phyloP scores from a whole-genome alignment of 2,797 vertebrate genomes.

The Mionectes olivaceus region DNA sequence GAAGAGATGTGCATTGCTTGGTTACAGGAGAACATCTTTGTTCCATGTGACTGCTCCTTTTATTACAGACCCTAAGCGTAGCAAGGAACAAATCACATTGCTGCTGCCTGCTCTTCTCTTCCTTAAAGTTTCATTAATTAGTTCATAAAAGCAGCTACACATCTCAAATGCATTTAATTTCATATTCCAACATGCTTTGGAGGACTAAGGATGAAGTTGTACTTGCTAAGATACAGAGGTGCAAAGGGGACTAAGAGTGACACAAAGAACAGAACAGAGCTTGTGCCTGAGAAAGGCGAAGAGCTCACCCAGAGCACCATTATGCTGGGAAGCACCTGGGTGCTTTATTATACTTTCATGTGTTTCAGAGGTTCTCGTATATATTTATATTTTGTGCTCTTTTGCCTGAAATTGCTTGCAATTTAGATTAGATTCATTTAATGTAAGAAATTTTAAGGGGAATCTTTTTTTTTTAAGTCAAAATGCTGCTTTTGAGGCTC shows the following conservation, averaged over 20 bases:
- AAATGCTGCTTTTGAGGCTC: background rate
- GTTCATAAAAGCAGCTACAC: background rate
- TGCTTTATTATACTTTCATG: background rate
- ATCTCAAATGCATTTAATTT: background rate
- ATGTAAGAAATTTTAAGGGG: background rate
- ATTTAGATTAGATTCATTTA: background rate
- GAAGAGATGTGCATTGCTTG: constrained; percentile 32
- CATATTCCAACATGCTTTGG: background rate
- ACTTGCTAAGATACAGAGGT: background rate
- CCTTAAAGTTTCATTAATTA: constrained; percentile 2
- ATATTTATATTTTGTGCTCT: background rate
- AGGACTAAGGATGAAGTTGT: background rate
- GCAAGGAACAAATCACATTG: background rate
- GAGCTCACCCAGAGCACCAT: background rate
- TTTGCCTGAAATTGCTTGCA: background rate
- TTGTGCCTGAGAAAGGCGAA: background rate
- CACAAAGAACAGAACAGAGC: background rate
- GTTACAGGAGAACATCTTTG: constrained; percentile 34
- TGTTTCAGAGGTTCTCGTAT: background rate
- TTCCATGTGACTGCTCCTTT: constrained; percentile 28
- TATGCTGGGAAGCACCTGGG: background rate
- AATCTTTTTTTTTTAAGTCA: background rate
- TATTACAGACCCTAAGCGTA: background rate
- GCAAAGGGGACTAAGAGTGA: background rate
- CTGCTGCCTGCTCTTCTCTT: background rate